A percentile compares a stretch with the other conserved stretches of the same genome.
phyloP scores from a whole-genome alignment of 2,113 vertebrate genomes.

The Dolichotis patagonum region DNA sequence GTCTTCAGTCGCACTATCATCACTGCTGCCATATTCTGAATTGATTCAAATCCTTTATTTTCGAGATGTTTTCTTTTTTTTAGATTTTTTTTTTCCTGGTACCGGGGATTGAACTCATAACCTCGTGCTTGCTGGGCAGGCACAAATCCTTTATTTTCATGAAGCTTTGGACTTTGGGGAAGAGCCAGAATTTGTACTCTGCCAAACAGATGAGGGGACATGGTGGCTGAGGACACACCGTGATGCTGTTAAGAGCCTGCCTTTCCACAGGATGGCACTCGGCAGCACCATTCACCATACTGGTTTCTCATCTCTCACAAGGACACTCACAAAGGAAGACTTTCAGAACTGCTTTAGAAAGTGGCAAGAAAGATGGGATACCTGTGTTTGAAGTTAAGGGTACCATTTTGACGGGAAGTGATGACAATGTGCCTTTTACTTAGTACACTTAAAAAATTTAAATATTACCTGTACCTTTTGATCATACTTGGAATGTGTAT shows the following conservation, averaged over 20 bases:
- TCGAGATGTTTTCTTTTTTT: too few species aligned
- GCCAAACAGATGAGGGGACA: not conserved
- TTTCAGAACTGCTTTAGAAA: not conserved
- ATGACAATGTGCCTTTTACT: not conserved
- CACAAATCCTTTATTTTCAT: not conserved
- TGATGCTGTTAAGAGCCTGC: not conserved
- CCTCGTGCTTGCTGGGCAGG: too few species aligned
- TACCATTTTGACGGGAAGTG: not conserved
- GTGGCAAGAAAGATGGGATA: not conserved
- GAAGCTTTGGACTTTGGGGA: not conserved
- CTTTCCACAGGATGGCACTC: accelerated
- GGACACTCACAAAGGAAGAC: not conserved
- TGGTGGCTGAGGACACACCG: not conserved
- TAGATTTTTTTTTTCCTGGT: too few species aligned
- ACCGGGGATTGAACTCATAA: too few species aligned
- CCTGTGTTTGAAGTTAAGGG: not conserved
- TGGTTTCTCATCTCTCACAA: not conserved
- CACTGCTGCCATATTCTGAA: not conserved
- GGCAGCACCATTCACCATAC: not conserved
- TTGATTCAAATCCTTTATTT: not conserved
- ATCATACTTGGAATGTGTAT: not conserved
- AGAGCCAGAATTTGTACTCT: not conserved
- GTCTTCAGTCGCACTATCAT: not conserved
- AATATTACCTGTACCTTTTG: not conserved
- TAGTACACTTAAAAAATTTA: not conserved